A percentile compares a stretch with the other conserved stretches of the same genome.
These are phyloP conservation scores for Meteorus cinctellus DNA, from an alignment of 2,888 invertebrate genomes.

Conservation along the genomic window DNA sequence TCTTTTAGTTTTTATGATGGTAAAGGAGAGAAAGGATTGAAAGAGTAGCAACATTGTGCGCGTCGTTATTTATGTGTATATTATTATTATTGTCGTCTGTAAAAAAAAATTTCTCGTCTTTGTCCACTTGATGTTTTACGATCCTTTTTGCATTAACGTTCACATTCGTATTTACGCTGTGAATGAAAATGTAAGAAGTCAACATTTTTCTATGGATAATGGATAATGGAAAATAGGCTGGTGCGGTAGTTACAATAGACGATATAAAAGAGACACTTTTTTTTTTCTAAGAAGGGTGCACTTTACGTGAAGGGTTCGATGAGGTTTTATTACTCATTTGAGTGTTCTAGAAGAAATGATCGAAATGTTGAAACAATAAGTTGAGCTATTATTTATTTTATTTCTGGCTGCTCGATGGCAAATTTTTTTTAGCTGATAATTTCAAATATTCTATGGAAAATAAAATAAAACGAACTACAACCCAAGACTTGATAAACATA, in stretches of 20 bases:
- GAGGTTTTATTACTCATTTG: too few species aligned
- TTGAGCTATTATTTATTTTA: too few species aligned
- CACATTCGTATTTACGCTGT: not conserved
- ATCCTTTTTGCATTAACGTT: constrained; percentile 13
- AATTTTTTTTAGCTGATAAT: not conserved
- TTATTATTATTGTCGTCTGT: not conserved
- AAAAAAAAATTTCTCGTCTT: constrained; percentile 19
- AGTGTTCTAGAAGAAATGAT: too few species aligned
- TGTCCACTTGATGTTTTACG: constrained; percentile 13
- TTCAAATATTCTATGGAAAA: too few species aligned
- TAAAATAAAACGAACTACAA: too few species aligned
- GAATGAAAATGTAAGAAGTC: not conserved
- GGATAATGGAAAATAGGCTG: not conserved
- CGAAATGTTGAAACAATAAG: too few species aligned
- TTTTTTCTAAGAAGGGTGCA: not conserved
- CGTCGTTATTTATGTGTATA: not conserved
- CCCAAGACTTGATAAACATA: too few species aligned
- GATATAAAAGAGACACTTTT: not conserved
- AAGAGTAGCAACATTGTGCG: constrained; percentile 7
- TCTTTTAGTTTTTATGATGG: not conserved
- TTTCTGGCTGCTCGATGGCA: too few species aligned
- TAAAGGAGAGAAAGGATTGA: too few species aligned
- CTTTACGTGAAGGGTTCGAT: too few species aligned
- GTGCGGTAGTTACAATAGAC: not conserved
- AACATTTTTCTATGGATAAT: not conserved